These are phyloP conservation scores for Elephantulus edwardii DNA, from an alignment of 2,113 vertebrate species.

Conservation along the genomic window DNA sequence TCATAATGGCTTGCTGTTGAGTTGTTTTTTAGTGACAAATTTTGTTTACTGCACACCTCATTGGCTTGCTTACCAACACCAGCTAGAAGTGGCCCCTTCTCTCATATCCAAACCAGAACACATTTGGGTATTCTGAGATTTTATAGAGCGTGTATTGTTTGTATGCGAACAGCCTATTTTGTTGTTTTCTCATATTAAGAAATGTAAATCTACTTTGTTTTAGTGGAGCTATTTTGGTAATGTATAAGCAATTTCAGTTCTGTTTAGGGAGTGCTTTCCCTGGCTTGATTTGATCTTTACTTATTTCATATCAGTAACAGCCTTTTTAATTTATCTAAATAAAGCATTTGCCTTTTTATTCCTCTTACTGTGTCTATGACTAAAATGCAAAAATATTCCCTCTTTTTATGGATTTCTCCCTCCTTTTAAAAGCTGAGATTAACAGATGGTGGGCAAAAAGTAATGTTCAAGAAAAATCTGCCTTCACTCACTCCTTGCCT, in stretches of 20 bases:
- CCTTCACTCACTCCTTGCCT: too few species aligned
- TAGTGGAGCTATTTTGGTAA: conserved; percentile 58
- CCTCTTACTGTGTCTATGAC: conserved; percentile 53
- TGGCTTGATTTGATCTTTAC: conserved; percentile 50
- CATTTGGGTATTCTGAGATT: conserved; percentile 65
- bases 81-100: conserved; percentile 59
- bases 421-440: conserved; percentile 36
- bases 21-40: conserved; percentile 72
- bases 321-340: conserved; percentile 74
- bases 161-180: conserved; percentile 68
- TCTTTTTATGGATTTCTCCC: conserved; percentile 8
- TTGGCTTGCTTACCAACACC: conserved; percentile 66
- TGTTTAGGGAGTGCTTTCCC: conserved; percentile 38
- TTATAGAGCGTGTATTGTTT: conserved; percentile 65
- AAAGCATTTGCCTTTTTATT: conserved; percentile 75
- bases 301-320: conserved; percentile 51
- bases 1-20: conserved; percentile 65
- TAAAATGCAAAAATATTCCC: conserved; percentile 18
- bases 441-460: conserved; percentile 21
- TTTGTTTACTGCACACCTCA: conserved; percentile 75
- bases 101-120: conserved; percentile 61
- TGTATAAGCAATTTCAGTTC: conserved; percentile 41
- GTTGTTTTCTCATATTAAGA: conserved; percentile 72
- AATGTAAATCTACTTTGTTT: conserved; percentile 66
- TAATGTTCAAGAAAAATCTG: conserved; percentile 12